Evolutionary conservation across 2,797 vertebrate species (phyloP).

Genomic region (Enoplosus armatus): DNA sequence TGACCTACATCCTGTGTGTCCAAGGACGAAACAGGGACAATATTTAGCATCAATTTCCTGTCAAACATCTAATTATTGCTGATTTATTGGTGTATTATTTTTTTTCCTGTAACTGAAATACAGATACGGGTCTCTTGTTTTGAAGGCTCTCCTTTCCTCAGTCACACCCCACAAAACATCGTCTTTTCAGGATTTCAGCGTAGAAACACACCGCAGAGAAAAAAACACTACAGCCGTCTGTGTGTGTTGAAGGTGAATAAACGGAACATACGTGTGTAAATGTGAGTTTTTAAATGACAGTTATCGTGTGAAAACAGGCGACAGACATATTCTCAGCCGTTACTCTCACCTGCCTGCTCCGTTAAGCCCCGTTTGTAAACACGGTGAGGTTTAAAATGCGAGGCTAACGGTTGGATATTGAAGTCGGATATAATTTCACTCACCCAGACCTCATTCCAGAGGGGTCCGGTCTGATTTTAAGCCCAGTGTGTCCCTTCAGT

Average conservation of each 20-base stretch:
- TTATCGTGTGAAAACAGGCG: slow-evolving; percentile 10
- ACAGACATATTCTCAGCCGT: slow-evolving; percentile 12
- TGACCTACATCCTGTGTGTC: slow-evolving; percentile 19
- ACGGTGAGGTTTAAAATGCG: neutral
- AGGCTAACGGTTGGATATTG: neutral
- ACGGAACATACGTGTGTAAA: neutral
- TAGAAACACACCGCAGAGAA: neutral
- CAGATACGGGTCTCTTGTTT: neutral
- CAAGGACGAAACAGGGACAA: neutral
- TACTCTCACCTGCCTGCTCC: slow-evolving; percentile 37
- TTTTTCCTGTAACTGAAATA: neutral
- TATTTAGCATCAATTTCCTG: neutral
- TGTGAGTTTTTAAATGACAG: neutral
- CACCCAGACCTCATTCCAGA: slow-evolving; percentile 36
- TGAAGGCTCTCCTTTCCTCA: neutral
- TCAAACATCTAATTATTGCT: neutral
- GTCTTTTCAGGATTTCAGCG: neutral
- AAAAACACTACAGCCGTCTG: fast-evolving
- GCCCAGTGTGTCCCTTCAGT: neutral
- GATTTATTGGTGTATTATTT: neutral
- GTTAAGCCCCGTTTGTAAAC: slow-evolving; percentile 33
- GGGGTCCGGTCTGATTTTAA: neutral
- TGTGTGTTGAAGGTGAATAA: fast-evolving
- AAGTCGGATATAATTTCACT: neutral
- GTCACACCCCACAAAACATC: slow-evolving; percentile 2